Evolutionary conservation across 2,797 vertebrate genomes (phyloP), one percentile per base, ranked within the genome.

Genomic region (Taenioides sp.): DNA sequence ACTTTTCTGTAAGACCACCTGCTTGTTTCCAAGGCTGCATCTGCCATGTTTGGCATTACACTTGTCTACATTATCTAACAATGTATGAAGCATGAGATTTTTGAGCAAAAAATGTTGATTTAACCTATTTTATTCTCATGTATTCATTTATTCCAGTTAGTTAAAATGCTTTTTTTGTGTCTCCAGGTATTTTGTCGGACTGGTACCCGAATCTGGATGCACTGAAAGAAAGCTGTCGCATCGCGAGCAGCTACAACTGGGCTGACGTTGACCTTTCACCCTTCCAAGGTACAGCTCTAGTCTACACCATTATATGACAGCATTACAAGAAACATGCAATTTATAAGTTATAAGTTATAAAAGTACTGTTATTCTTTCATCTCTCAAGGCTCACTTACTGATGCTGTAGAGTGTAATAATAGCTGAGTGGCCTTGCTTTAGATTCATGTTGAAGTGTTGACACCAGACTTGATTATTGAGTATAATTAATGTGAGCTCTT

Each of bases 241-340:
- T 97, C 81, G 96, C 96, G 82, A 96, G 95, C 93, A 97, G 95
- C 94, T 96, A 96, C 90, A 97, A 97, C 92, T 97, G 96, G 96
- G 95, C 96, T 70, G 96, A 96, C 79, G 96, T 97, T 79, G 96
- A 97, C 87, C 95, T 97, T 86, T 96, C 96, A 84, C 96, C 96
- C 86, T 97, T 96, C 78, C 96, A 97, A 96, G 96, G 96, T 97
- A 70, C 74, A 69, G 50, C 47, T 66, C 65, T 70, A 61, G 68
- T 34, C 74, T 17, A 71, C n/a, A 4, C 60, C 18, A 27, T n/a
- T 76, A 37, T 37, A 31, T 74, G 55, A 67, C 16, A 14, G 72
- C 54, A 37, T 65, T 43, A 55, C 49, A 22, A 63, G 23, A 50
- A 22, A 20, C 27, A 7, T 47, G 10, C 23, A 27, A 72, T 71